phyloP scores from a whole-genome alignment of 1,140 invertebrate genomes.

The Zaprionus inermis region DNA sequence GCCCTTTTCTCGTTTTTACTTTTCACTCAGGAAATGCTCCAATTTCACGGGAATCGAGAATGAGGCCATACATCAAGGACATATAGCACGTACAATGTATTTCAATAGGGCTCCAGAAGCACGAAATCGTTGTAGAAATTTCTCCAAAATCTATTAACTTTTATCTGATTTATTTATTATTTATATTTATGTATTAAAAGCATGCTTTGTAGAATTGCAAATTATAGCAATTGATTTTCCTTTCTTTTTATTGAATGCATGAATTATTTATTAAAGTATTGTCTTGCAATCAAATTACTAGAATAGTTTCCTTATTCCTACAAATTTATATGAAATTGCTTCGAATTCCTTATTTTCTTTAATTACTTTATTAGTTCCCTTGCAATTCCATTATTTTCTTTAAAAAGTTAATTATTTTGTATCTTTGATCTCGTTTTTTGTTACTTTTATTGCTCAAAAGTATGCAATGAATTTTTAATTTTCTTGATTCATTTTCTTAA shows the following conservation, averaged over 20 bases:
- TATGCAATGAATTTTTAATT: slow-evolving; percentile 22
- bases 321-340: too few relatives aligned
- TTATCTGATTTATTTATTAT: too few relatives aligned
- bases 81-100: slow-evolving; percentile 1
- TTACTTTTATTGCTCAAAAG: slow-evolving; percentile 10
- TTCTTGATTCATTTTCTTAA: background rate
- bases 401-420: background rate
- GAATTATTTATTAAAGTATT: too few relatives aligned
- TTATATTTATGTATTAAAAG: too few relatives aligned
- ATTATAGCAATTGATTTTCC: too few relatives aligned
- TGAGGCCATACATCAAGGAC: slow-evolving; percentile 23
- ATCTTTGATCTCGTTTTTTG: background rate
- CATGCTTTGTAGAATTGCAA: too few relatives aligned
- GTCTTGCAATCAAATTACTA: too few relatives aligned
- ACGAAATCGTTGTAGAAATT: background rate
- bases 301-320: too few relatives aligned
- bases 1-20: slow-evolving; percentile 19
- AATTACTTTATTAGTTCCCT: too few relatives aligned
- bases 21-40: slow-evolving; percentile 32
- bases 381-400: background rate
- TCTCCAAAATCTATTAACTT: too few relatives aligned
- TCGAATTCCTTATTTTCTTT: background rate
- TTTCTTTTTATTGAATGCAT: too few relatives aligned
- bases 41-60: slow-evolving; percentile 25
- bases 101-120: background rate